A percentile compares a stretch with the other conserved stretches of the same genome.
phyloP scores from a whole-genome alignment of 2,888 invertebrate species.

The Nebria brevicollis region DNA sequence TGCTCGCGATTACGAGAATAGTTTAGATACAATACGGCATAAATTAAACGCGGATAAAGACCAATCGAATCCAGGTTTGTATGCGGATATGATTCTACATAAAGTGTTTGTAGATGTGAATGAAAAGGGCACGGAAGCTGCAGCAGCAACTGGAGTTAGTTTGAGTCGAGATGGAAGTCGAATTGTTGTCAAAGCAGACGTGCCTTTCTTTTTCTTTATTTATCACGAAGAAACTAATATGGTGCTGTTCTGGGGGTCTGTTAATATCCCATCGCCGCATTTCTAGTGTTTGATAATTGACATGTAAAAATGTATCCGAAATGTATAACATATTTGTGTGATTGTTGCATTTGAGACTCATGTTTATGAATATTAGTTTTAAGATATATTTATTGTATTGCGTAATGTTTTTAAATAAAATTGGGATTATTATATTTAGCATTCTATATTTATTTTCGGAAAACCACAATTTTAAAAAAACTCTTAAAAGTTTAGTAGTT shows the following conservation, averaged over 20 bases:
- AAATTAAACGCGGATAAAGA: slow-evolving; percentile 7
- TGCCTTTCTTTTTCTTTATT: slow-evolving; percentile 81
- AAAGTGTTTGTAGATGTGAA: slow-evolving; percentile 73
- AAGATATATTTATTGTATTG: background rate
- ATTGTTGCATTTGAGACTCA: background rate
- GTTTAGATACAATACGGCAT: slow-evolving; percentile 11
- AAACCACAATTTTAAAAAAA: too few relatives aligned
- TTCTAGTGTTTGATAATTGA: slow-evolving; percentile 25
- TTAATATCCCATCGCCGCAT: slow-evolving; percentile 68
- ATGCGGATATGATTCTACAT: slow-evolving; percentile 72
- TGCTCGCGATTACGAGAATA: background rate
- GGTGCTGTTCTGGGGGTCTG: slow-evolving; percentile 77
- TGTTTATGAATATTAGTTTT: background rate
- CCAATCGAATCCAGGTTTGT: slow-evolving; percentile 69
- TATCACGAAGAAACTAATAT: slow-evolving; percentile 73
- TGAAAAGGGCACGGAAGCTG: slow-evolving; percentile 78
- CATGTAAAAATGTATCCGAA: background rate
- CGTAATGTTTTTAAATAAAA: background rate
- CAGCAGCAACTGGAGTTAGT: slow-evolving; percentile 71
- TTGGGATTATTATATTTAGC: background rate
- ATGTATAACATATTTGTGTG: background rate
- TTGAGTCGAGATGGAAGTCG: slow-evolving; percentile 68
- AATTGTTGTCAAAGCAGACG: slow-evolving; percentile 68
- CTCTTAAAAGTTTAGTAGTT: too few relatives aligned
- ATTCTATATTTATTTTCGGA: too few relatives aligned